Conservation (phyloP, 2,797 vertebrate genomes). For the Epinephelus awoara region DNA sequence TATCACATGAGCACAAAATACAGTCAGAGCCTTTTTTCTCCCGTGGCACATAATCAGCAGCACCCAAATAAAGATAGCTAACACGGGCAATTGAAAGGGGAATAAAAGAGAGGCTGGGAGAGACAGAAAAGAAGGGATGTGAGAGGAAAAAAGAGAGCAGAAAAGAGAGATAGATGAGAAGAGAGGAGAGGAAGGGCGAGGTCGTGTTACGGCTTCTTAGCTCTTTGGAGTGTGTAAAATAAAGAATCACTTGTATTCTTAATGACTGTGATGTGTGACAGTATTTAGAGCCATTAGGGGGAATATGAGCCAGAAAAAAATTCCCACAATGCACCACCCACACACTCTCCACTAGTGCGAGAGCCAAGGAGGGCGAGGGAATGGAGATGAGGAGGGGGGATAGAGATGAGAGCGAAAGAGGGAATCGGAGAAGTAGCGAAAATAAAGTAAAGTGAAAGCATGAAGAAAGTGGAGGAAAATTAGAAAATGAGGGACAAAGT, state of each 20-base stretch:
- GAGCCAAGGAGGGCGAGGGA: constrained; percentile 21
- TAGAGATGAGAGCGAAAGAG: neutral
- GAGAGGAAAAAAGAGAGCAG: neutral
- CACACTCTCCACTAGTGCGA: constrained; percentile 35
- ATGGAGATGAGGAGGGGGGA: neutral
- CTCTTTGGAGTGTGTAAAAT: constrained; percentile 51
- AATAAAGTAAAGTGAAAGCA: constrained; percentile 43
- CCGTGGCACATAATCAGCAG: constrained; percentile 21
- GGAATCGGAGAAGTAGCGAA: constrained; percentile 26
- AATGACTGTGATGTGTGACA: constrained; percentile 72
- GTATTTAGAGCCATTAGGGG: constrained; percentile 64
- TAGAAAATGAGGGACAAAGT: constrained; percentile 42
- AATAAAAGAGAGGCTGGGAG: neutral
- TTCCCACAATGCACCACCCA: constrained; percentile 64
- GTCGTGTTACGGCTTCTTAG: constrained; percentile 32
- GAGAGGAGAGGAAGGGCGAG: constrained; percentile 1
- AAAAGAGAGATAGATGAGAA: constrained; percentile 12
- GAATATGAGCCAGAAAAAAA: constrained; percentile 57
- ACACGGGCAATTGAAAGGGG: neutral
- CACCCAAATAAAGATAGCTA: constrained; percentile 30
- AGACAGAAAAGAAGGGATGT: constrained; percentile 3
- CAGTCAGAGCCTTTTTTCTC: constrained; percentile 12
- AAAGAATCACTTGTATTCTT: constrained; percentile 61
- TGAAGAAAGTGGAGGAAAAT: constrained; percentile 43
- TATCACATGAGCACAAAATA: constrained; percentile 41